Percentiles rank a stretch among this genome's conserved stretches.
Conservation (phyloP, 2,797 vertebrate species). For the Helarctos malayanus region DNA sequence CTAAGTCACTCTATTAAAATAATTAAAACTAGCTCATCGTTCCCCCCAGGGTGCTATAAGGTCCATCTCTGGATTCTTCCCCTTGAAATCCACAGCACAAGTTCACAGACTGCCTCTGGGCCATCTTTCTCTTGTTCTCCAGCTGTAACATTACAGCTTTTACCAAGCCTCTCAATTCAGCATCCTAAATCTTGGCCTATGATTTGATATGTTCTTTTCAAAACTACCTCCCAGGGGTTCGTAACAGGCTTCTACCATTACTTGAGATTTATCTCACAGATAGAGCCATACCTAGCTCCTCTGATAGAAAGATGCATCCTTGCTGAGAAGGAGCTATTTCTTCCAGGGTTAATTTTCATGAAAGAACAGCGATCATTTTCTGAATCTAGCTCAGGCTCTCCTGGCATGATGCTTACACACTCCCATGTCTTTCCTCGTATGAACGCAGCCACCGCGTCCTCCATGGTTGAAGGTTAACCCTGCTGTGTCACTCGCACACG, state of each 20-base stretch:
- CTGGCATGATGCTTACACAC: background rate
- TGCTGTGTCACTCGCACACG: background rate
- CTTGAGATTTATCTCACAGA: background rate
- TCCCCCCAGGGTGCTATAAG: background rate
- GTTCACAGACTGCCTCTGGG: background rate
- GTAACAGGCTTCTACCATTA: background rate
- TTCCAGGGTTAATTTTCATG: background rate
- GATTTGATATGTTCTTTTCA: background rate
- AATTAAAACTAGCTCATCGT: background rate
- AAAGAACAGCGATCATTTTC: background rate
- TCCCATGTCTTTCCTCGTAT: background rate
- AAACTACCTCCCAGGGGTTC: background rate
- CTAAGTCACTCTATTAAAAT: constrained; percentile 17
- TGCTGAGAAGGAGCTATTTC: background rate
- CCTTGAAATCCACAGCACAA: background rate
- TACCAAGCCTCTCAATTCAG: background rate
- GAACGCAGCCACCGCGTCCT: background rate
- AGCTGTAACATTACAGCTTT: background rate
- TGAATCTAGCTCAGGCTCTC: background rate
- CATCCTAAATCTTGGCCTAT: background rate
- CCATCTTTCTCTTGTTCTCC: background rate
- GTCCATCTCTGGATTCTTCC: background rate
- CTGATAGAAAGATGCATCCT: background rate
- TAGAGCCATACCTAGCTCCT: background rate
- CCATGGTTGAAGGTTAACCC: background rate